A percentile compares a stretch with the other conserved stretches of the same genome.
Conservation (phyloP, 2,113 vertebrate species). For the Perognathus longimembris region DNA sequence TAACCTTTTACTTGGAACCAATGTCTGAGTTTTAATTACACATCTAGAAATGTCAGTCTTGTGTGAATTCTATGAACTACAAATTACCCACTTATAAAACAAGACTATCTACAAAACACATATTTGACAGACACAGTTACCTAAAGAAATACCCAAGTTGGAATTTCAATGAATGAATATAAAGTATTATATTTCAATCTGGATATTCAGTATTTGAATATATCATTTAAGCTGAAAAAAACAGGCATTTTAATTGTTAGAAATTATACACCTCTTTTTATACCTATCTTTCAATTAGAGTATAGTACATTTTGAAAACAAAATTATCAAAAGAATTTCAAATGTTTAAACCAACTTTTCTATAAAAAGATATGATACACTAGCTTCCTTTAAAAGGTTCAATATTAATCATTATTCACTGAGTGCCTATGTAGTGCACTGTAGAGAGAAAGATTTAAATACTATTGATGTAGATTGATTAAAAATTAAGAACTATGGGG, state of each 20-base stretch:
- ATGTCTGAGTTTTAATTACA: not conserved
- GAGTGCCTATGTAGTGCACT: not conserved
- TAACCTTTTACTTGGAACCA: no score
- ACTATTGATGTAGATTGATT: constrained; percentile 4
- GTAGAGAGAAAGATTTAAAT: not conserved
- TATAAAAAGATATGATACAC: not conserved
- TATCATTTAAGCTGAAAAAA: not conserved
- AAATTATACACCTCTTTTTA: not conserved
- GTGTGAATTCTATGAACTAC: not conserved
- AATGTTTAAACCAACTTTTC: not conserved
- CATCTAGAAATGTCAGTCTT: not conserved
- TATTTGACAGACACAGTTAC: not conserved
- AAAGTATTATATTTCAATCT: not conserved
- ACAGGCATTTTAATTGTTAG: not conserved
- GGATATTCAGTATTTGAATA: not conserved
- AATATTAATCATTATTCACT: not conserved
- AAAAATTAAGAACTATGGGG: not conserved
- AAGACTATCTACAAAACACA: no score
- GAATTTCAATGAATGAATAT: not conserved
- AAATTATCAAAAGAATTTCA: not conserved
- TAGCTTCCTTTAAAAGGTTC: not conserved
- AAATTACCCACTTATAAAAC: not conserved
- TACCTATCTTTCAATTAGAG: not conserved
- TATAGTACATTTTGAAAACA: not conserved
- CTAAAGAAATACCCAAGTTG: not conserved